Evolutionary conservation across 2,888 invertebrate genomes (phyloP).

Genomic region (Eustalomyia histrio): DNA sequence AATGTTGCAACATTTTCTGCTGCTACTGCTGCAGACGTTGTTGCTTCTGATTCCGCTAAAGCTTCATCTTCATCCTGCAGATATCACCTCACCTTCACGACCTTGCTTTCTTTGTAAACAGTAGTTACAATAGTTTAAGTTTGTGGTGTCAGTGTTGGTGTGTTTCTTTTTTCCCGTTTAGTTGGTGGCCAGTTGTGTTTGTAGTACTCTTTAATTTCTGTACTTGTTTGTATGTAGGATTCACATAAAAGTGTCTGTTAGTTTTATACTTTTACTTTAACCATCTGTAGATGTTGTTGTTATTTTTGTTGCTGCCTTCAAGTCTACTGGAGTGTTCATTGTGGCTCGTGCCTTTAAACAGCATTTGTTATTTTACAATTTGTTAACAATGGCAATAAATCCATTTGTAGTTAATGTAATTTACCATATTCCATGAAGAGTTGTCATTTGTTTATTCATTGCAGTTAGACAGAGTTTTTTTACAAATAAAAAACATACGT

Average conservation of each 20-base stretch:
- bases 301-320: conserved; percentile 54
- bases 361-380: conserved; percentile 69
- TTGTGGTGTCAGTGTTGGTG: conserved; percentile 9
- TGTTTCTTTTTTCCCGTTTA: conserved; percentile 52
- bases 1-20: conserved; percentile 41
- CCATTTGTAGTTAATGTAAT: conserved; percentile 68
- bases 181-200: conserved; percentile 51
- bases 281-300: conserved; percentile 16
- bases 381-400: conserved; percentile 71
- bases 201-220: conserved; percentile 50
- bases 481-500: neutral
- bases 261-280: conserved; percentile 49
- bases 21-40: neutral
- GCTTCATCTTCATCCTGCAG: conserved; percentile 50
- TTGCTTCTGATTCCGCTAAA: neutral
- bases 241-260: conserved; percentile 52
- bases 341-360: conserved; percentile 65
- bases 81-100: conserved; percentile 70
- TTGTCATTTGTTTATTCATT: conserved; percentile 35
- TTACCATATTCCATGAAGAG: conserved; percentile 67
- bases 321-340: conserved; percentile 53
- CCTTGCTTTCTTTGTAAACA: conserved; percentile 65
- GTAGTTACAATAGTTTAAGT: neutral
- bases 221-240: conserved; percentile 42
- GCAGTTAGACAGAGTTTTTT: neutral